Evolutionary conservation across 2,888 invertebrate species (phyloP).

Genomic region (Blastobasis adustella): DNA sequence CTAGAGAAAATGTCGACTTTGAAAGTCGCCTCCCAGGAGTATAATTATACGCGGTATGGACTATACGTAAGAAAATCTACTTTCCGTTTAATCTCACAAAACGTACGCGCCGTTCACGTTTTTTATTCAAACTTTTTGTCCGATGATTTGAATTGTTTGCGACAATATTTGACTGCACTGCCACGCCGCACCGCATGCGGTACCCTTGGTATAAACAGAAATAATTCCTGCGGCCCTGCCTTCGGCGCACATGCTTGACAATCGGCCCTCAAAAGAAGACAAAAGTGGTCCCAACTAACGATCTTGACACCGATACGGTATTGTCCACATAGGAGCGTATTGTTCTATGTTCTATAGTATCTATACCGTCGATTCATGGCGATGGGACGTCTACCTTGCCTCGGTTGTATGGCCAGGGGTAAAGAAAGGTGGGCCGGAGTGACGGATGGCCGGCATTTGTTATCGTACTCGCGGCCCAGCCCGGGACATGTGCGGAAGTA

Average conservation of each 20-base stretch:
- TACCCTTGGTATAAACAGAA: constrained; percentile 8
- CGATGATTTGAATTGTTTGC: no score
- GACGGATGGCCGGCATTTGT: constrained; percentile 41
- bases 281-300: constrained; percentile 33
- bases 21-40: no score
- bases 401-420: constrained; percentile 22
- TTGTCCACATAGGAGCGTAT: constrained; percentile 40
- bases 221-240: constrained; percentile 21
- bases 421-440: constrained; percentile 17
- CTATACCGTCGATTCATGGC: constrained; percentile 31
- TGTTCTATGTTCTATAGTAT: constrained; percentile 20
- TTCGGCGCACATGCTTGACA: constrained; percentile 28
- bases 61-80: no score
- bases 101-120: no score
- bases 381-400: constrained; percentile 21
- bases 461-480: constrained; percentile 18
- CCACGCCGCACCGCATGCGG: background rate
- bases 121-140: no score
- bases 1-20: no score
- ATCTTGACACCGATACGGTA: constrained; percentile 53
- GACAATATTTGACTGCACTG: background rate
- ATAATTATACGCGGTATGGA: no score
- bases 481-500: constrained; percentile 8
- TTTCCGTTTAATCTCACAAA: no score
- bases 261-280: constrained; percentile 44